Evolutionary conservation across 1,140 invertebrate species (phyloP), one percentile per base, ranked within the genome.

Genomic region (Melanaphis sacchari): DNA sequence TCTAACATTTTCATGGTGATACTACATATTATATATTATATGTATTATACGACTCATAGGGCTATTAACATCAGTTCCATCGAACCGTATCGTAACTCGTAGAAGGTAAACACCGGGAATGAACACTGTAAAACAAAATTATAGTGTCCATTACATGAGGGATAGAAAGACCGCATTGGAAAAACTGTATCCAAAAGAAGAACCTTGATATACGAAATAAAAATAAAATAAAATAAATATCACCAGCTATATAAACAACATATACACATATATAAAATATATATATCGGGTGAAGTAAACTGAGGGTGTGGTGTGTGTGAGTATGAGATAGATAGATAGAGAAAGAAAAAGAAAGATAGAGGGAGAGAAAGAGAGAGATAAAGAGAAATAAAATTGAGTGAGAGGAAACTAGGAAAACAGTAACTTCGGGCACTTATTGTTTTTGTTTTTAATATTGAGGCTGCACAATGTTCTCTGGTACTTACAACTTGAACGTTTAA

Each of bases 111-210:
- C 49, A 40, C 22, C n/a, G 49, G n/a, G 46, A 40, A 38, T 54
- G 49, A 54, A 89, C 49, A 52, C 88, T 89, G 49, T 89, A 66
- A 66, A 90, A 90, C 89, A 41, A 90, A 66, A 90, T 66, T 66
- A 66, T 59, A 90, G 89, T 90, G 52, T 66, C 89, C 52, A 59
- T 90, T 90, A 52, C 87, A 89, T 36, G n/a, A 54, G 87, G 87
- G 46, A 52, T 76, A 76, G 26, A 38, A 52, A 52, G 87, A 89
- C 87, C n/a, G 26, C 40, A 66, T 90, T 41, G 52, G 89, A 66
- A 90, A 90, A 90, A 90, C 2, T 8, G 54, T 90, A 90, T 26
- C 89, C 89, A 41, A 90, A 59, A 26, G 89, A 54, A 89, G 31
- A 43, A 43, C 85, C 40, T n/a, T 24, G 15, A n/a, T 76, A 36